Percentiles rank a stretch among this genome's conserved stretches.
Conservation (phyloP, 2,113 vertebrate species). For the Blennius ocellaris region DNA sequence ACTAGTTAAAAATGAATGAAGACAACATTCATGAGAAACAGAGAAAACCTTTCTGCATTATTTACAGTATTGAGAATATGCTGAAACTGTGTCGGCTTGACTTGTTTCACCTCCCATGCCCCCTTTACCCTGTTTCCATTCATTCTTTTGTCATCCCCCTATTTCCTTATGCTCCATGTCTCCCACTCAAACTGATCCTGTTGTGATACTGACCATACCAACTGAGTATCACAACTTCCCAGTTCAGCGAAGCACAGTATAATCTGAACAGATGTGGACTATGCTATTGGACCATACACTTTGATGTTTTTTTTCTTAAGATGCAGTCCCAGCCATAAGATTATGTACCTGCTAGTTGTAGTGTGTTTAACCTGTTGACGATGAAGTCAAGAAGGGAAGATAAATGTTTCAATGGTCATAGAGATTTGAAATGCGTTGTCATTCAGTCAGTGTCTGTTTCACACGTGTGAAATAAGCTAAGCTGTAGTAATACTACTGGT, state of each 20-base stretch:
- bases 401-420: neutral
- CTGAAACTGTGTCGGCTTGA: constrained; percentile 56
- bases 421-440: neutral
- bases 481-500: neutral
- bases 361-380: neutral
- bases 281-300: too few species aligned
- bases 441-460: neutral
- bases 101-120: constrained; percentile 42
- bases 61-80: constrained; percentile 64
- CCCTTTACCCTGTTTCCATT: constrained; percentile 5
- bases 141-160: neutral
- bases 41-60: constrained; percentile 58
- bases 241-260: constrained; percentile 5
- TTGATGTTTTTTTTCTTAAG: too few species aligned
- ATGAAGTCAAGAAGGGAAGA: neutral
- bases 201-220: neutral
- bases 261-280: neutral
- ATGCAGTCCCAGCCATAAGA: too few species aligned
- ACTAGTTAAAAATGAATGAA: constrained; percentile 76
- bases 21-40: constrained; percentile 67
- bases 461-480: neutral
- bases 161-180: neutral
- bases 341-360: too few species aligned
- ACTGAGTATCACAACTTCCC: constrained; percentile 11
- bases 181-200: neutral